Evolutionary conservation across 2,888 invertebrate genomes (phyloP).

Genomic region (Heliconius ismenius): DNA sequence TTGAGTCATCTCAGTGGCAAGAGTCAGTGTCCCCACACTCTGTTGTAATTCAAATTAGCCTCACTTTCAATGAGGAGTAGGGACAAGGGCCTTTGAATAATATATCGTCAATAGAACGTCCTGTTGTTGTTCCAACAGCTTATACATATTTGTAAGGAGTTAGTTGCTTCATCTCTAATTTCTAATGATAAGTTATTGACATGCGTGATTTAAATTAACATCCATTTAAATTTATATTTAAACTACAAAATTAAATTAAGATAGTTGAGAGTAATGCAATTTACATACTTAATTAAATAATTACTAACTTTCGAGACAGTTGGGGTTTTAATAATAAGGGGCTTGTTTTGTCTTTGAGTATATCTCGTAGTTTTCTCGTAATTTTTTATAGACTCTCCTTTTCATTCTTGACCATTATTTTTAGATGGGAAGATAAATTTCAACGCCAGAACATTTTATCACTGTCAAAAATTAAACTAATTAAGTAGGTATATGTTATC

Average conservation of each 20-base stretch:
- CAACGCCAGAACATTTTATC: too few relatives aligned
- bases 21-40: constrained; percentile 31
- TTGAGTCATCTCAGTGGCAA: constrained; percentile 16
- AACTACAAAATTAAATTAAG: constrained; percentile 3
- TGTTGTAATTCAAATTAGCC: constrained; percentile 37
- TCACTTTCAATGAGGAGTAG: constrained; percentile 16
- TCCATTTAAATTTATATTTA: neutral
- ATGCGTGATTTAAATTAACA: neutral
- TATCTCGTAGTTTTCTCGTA: neutral
- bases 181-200: neutral
- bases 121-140: constrained; percentile 8
- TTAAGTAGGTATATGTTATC: too few relatives aligned
- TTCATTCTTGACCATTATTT: too few relatives aligned
- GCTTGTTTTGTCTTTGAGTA: neutral
- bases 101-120: constrained; percentile 12
- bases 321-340: neutral
- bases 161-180: neutral
- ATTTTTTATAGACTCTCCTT: neutral
- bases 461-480: too few relatives aligned
- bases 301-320: constrained; percentile 5
- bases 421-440: too few relatives aligned
- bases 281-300: neutral
- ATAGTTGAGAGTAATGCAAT: neutral
- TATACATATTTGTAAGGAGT: constrained; percentile 2
- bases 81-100: constrained; percentile 23